Base-by-base conservation (phyloP, 1,140 invertebrate species). In the Drosophila pseudoananassae region DNA sequence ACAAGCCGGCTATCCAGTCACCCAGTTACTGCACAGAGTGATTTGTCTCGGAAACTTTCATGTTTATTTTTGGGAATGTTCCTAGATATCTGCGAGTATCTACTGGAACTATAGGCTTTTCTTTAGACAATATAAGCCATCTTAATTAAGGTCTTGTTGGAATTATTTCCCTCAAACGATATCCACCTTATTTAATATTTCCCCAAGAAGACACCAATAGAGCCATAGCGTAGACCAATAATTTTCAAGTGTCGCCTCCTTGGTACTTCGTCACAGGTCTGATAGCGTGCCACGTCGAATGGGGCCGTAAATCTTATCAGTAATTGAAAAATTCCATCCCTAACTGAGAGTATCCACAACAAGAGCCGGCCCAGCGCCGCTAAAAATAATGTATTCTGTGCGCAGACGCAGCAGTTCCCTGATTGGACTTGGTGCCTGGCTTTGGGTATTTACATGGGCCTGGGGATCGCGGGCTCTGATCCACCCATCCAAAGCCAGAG, bases 341-440 rank as follows among this genome's bases (percentile, higher is more conserved):
- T 85, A 79, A 71, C 80, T 55, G 36, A 53, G 70, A 51, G 55
- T 49, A 54, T 46, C 66, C 78, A 76, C 71, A 63, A 57, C 71
- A 47, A 59, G 29, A 80, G 71, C 60, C 76, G 76, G 75, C 64
- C 31, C 46, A 36, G 46, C 49, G 70, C 65, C 59, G 50, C 50
- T 77, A 43, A 77, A 79, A 76, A 61, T 80, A 80, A 80, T 76
- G 68, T 85, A 85, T 85, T 85, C 81, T 84, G 69, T 71, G 66
- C 80, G 72, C 71, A 80, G 73, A 59, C 76, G 64, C 70, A 40
- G 40, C 40, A 10, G 58, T 71, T 70, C 60, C 33, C 33, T n/a
- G 4, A 36, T 36, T 12, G 33, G 33, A 23, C 25, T 27, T 5
- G 25, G 25, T 27, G 25, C 25, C 25, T 27, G 5, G 25, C 25